Percentiles rank a stretch among this genome's conserved stretches.
Evolutionary conservation across 1,140 invertebrate species (phyloP).

Genomic region (Eurytemora carolleeae): DNA sequence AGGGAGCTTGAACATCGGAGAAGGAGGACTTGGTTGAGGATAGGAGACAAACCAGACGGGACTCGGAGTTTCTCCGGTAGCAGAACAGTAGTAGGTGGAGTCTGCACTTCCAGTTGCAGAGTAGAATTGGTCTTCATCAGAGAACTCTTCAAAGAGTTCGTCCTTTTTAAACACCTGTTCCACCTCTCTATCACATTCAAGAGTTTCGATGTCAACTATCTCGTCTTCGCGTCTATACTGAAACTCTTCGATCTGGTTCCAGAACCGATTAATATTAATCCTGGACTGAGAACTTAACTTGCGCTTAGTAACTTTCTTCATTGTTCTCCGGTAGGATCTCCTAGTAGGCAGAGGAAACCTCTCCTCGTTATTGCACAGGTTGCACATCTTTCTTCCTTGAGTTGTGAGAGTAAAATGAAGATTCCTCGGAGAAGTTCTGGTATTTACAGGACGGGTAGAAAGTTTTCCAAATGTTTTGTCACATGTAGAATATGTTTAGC

Average conservation of each 20-base stretch:
- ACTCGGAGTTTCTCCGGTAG: not conserved
- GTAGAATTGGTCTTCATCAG: not conserved
- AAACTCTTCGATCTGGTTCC: slow-evolving; percentile 10
- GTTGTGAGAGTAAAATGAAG: not conserved
- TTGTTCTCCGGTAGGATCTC: not conserved
- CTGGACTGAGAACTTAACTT: not conserved
- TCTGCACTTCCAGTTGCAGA: not conserved
- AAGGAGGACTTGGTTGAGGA: not conserved
- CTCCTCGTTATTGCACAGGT: not conserved
- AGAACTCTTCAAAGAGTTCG: not conserved
- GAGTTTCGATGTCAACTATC: not conserved
- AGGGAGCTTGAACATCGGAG: not conserved
- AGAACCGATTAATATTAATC: slow-evolving; percentile 12
- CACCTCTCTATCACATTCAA: not conserved
- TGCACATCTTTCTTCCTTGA: not conserved
- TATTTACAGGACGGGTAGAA: not conserved
- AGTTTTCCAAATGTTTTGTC: too few species aligned
- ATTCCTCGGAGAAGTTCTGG: not conserved
- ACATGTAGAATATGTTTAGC: too few species aligned
- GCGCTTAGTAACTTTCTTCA: not conserved
- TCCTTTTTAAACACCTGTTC: not conserved
- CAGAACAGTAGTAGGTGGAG: not conserved
- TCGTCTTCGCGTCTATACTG: not conserved
- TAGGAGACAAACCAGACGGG: not conserved
- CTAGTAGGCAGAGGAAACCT: not conserved